A percentile compares a stretch with the other conserved stretches of the same genome.
These are phyloP conservation scores for Sphaerodactylus townsendi DNA, from an alignment of 2,113 vertebrate species.

Conservation along the genomic window DNA sequence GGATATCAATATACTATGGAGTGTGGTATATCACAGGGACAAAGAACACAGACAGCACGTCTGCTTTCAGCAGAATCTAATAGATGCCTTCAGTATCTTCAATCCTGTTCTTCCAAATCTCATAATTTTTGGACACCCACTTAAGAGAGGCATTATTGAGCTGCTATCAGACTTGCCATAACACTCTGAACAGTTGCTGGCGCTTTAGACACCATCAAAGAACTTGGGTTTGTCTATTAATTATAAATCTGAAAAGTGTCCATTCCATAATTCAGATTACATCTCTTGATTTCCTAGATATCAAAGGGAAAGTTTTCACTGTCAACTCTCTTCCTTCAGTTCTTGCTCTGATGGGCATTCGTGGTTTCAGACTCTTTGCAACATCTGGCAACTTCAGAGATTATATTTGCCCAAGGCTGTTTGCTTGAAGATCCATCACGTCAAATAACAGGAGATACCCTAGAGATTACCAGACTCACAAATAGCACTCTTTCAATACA, in stretches of 20 bases:
- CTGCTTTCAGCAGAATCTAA: not conserved
- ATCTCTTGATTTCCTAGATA: not conserved
- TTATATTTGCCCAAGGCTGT: constrained; percentile 21
- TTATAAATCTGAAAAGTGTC: not conserved
- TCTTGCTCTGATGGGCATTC: not conserved
- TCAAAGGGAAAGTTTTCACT: not conserved
- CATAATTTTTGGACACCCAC: not conserved
- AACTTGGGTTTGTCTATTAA: not conserved
- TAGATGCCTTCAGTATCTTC: not conserved
- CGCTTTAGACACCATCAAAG: not conserved
- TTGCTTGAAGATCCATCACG: constrained; percentile 27
- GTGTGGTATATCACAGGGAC: not conserved
- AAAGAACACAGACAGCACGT: not conserved
- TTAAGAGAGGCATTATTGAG: not conserved
- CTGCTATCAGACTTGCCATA: not conserved
- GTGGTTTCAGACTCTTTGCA: not conserved
- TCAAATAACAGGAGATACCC: not conserved
- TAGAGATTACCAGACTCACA: not conserved
- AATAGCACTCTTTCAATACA: not conserved
- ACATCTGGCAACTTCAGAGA: not conserved
- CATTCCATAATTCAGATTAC: not conserved
- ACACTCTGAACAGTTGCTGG: not conserved
- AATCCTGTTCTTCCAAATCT: not conserved
- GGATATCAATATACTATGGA: not conserved
- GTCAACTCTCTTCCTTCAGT: not conserved